Percentiles rank a stretch among this genome's conserved stretches.
Evolutionary conservation across 2,888 invertebrate species (phyloP).

Genomic region (Latheticus oryzae): DNA sequence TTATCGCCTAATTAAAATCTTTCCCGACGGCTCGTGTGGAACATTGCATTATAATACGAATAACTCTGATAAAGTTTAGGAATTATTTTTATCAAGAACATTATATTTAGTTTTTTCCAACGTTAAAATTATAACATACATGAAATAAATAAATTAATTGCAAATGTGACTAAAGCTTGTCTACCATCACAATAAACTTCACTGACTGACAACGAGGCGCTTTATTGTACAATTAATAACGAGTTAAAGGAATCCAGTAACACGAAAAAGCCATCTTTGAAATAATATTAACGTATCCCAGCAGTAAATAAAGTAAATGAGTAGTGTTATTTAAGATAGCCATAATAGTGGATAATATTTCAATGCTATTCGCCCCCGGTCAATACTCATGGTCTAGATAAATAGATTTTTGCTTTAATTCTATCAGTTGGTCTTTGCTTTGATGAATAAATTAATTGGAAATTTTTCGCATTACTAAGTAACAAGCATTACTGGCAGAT

Average conservation of each 20-base stretch:
- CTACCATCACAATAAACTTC: conserved; percentile 60
- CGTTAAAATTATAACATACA: too few species aligned
- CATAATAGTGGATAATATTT: conserved; percentile 60
- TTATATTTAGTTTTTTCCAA: too few species aligned
- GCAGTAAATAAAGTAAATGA: conserved; percentile 54
- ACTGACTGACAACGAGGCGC: conserved; percentile 53
- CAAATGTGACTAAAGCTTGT: too few species aligned
- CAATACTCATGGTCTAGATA: conserved; percentile 7
- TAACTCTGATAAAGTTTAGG: neutral
- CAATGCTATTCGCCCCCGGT: conserved; percentile 41
- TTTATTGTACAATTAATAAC: conserved; percentile 66
- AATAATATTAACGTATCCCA: conserved; percentile 64
- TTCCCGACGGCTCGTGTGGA: conserved; percentile 13
- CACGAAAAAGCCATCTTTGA: conserved; percentile 65
- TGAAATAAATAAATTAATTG: conserved; percentile 49
- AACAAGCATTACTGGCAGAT: too few species aligned
- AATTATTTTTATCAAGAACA: neutral
- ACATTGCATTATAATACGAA: neutral
- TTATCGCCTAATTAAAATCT: conserved; percentile 48
- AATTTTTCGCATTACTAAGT: too few species aligned
- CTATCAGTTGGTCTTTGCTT: too few species aligned
- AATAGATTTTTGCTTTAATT: too few species aligned
- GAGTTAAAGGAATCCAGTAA: conserved; percentile 61
- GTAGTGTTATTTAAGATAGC: conserved; percentile 59
- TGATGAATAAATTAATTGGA: conserved; percentile 40